Evolutionary conservation across 2,797 vertebrate genomes (phyloP).

Genomic region (Pogoniulus pusillus): DNA sequence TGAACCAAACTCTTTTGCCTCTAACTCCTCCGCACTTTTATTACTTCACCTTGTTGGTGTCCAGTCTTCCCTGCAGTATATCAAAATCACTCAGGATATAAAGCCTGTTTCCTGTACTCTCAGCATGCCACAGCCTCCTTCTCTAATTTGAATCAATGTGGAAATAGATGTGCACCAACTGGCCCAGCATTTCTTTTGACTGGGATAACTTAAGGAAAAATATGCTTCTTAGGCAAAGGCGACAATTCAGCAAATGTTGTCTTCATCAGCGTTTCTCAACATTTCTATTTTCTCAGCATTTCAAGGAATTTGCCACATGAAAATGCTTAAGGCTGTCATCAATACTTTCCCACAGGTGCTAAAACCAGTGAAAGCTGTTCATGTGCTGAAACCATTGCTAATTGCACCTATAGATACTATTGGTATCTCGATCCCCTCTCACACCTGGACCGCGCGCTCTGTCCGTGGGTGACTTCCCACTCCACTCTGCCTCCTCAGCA

Average conservation of each 20-base stretch:
- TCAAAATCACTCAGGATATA: neutral
- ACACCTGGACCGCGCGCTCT: fast-evolving
- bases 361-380: neutral
- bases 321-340: neutral
- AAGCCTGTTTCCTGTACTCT: neutral
- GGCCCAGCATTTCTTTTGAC: neutral
- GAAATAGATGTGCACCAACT: neutral
- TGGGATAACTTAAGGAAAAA: neutral
- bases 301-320: neutral
- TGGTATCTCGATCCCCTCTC: neutral
- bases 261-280: neutral
- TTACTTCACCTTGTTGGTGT: neutral
- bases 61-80: neutral
- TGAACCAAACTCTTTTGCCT: neutral
- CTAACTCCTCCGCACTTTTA: neutral
- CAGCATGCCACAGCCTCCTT: neutral
- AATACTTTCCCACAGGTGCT: neutral
- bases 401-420: neutral
- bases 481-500: neutral
- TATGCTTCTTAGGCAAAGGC: neutral
- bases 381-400: neutral
- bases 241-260: neutral
- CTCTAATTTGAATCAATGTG: neutral
- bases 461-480: neutral
- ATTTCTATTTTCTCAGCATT: neutral